phyloP scores from a whole-genome alignment of 2,888 invertebrate species.

The Tinea semifulvella region DNA sequence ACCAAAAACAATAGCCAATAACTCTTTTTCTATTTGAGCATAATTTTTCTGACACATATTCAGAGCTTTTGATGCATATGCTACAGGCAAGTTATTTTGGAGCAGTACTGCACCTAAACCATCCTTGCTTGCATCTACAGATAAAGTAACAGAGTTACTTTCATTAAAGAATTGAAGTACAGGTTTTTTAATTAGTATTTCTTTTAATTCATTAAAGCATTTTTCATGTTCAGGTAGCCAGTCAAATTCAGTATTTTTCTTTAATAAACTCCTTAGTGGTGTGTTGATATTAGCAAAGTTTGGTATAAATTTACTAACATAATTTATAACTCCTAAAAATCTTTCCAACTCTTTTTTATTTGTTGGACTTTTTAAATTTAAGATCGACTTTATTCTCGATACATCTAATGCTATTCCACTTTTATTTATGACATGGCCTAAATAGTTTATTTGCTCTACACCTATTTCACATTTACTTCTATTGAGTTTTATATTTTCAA shows the following conservation, averaged over 20 bases:
- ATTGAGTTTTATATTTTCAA: slow-evolving; percentile 2
- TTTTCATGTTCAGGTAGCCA: slow-evolving; percentile 1
- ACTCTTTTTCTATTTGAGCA: too few species aligned
- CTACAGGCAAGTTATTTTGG: too few species aligned
- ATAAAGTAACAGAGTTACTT: neutral
- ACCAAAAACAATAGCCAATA: too few species aligned
- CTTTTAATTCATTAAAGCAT: neutral
- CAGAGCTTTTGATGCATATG: too few species aligned
- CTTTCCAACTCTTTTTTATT: neutral
- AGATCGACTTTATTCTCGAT: slow-evolving; percentile 1
- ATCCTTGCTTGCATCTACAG: neutral
- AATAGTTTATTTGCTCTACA: neutral
- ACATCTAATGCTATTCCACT: neutral
- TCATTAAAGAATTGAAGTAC: neutral
- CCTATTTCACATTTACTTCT: slow-evolving; percentile 1
- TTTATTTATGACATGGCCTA: neutral
- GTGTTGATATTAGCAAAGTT: neutral
- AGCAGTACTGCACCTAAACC: neutral
- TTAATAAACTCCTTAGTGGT: neutral
- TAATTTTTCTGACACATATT: too few species aligned
- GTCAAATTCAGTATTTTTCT: neutral
- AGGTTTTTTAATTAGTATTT: neutral
- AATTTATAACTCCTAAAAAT: slow-evolving; percentile 4
- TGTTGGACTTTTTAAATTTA: neutral
- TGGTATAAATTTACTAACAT: neutral